Evolutionary conservation across 2,888 invertebrate species (phyloP), one percentile per base, ranked within the genome.

Genomic region (Ommatoiulus sabulosus): DNA sequence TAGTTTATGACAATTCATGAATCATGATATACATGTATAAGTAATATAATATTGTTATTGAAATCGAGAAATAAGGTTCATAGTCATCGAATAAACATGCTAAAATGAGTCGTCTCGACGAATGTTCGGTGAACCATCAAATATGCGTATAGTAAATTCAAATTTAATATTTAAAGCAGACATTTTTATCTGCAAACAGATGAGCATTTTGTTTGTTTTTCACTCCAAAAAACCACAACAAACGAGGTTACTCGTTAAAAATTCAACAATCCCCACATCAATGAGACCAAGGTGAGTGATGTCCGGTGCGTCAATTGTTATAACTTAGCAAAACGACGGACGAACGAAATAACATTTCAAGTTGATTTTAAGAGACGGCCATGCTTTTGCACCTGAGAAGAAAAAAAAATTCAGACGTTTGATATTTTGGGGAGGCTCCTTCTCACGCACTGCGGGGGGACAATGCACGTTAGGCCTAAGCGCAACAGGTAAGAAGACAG

Each of bases 401-500:
- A 63, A 63, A 63, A 63, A 63, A 72, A 35, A 57, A 57, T n/a
- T 17, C 17, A 57, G 57, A 20, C 7, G 80, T 35, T 24, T 80
- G 80, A 80, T 80, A 80, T 35, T 80, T 80, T 80, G 24, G 80
- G 80, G 80, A 80, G 80, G 24, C 20, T 80, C 80, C 80, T 80
- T 80, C 80, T 80, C 80, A 80, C 80, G 80, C 80, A 80, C 80
- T 35, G 80, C 35, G 35, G 80, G 80, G 80, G 72, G 72, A 80
- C 80, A 80, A 35, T 80, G 12, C 24, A 20, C 1, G 80, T 35
- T 35, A 80, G 80, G 80, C 80, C 35, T 80, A 80, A 35, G 35
- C 35, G 80, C 80, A 80, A 80, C 80, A 80, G 80, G 80, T 80
- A 52, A 80, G 80, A 80, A 80, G 80, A 80, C 80, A 80, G 80